Evolutionary conservation across 2,888 invertebrate genomes (phyloP), one percentile per base, ranked within the genome.

Genomic region (Aelia acuminata): DNA sequence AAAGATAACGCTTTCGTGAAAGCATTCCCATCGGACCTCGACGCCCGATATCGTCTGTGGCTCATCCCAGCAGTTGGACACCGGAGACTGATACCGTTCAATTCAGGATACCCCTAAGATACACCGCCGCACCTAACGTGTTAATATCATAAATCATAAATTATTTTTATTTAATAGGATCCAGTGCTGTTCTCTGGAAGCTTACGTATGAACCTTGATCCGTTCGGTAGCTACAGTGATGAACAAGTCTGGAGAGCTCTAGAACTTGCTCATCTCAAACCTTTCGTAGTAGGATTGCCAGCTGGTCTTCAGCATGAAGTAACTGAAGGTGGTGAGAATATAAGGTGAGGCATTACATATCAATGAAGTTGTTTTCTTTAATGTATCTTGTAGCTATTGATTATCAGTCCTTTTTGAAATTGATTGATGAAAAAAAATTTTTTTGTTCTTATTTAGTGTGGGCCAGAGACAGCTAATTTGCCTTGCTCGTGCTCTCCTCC

Each of bases 381-480:
- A n/a, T n/a, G n/a, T n/a, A n/a, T n/a, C n/a, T n/a, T n/a, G n/a
- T n/a, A n/a, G n/a, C n/a, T n/a, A n/a, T n/a, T n/a, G n/a, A n/a
- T n/a, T n/a, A n/a, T n/a, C n/a, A n/a, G n/a, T n/a, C n/a, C n/a
- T n/a, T n/a, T n/a, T n/a, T n/a, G n/a, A n/a, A n/a, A n/a, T n/a
- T n/a, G n/a, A n/a, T n/a, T n/a, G n/a, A n/a, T n/a, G n/a, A n/a
- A n/a, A n/a, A n/a, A n/a, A n/a, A n/a, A n/a, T n/a, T n/a, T 35
- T 7, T 80, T 85, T 50, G 48, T 93, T 95, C 91, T 70, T 20
- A 7, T 7, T 35, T 70, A 97, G 97, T 87, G 96, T 97, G 90
- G 97, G 97, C 0, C 97, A 97, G 92, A 93, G 97, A 26, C 97
- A 97, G 93, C 93, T 97, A 89, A 95, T 97, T 90, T 97, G 97